These are phyloP conservation scores for Gymnarchus niloticus DNA, from an alignment of 2,113 vertebrate genomes.

Conservation along the genomic window DNA sequence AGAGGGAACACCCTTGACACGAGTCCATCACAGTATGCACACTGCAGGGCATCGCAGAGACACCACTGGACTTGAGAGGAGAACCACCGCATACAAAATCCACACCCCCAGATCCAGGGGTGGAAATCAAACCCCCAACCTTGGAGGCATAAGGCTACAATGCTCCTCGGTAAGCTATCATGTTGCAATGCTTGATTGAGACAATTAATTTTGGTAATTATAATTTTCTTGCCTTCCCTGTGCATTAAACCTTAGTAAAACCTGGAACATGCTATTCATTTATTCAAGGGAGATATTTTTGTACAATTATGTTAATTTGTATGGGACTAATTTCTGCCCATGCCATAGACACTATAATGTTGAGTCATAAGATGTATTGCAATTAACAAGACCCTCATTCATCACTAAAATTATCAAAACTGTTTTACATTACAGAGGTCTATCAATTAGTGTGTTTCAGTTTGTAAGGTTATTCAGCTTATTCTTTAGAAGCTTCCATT, in stretches of 20 bases:
- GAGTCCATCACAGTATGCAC: neutral
- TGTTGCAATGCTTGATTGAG: neutral
- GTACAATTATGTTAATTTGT: neutral
- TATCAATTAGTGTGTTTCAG: neutral
- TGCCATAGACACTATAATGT: neutral
- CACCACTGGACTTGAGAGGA: neutral
- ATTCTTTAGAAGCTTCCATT: neutral
- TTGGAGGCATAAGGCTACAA: neutral
- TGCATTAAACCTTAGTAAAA: neutral
- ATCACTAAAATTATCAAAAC: neutral
- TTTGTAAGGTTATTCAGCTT: neutral
- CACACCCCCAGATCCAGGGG: neutral
- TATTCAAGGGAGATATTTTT: neutral
- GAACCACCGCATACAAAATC: neutral
- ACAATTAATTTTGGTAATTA: too few species aligned
- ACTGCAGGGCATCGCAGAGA: neutral
- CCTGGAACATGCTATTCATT: neutral
- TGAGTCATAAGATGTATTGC: neutral
- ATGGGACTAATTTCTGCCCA: neutral
- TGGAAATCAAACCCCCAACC: neutral
- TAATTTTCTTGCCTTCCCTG: too few species aligned
- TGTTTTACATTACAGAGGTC: neutral
- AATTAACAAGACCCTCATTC: neutral
- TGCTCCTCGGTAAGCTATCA: neutral
- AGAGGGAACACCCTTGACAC: neutral